Evolutionary conservation across 1,140 invertebrate species (phyloP), one percentile per base, ranked within the genome.

Genomic region (Ips typographus): DNA sequence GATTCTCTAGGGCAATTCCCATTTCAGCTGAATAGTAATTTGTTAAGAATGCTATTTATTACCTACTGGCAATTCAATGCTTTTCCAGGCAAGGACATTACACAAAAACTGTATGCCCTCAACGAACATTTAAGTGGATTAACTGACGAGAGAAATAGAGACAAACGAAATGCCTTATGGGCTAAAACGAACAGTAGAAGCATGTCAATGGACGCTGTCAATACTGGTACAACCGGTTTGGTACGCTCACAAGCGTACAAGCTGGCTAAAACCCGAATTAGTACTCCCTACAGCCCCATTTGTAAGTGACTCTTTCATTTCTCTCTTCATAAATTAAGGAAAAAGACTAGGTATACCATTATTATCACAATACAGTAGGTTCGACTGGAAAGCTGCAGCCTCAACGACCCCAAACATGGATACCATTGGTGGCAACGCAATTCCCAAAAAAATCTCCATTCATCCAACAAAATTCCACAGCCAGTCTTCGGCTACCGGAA

Each of bases 71-170:
- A 22, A 22, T 22, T 22, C 22, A 22, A 22, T 22, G 22, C 2
- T 41, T 56, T 82, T 83, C 37, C 74, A 89, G 88, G 89, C 47
- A 93, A 93, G 81, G 92, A 94, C 78, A 92, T 94, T 75, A 93
- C 91, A 1, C 88, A 91, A 73, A 94, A 94, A 80, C 81, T 94
- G 71, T 94, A 94, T 77, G 91, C 90, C 47, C 84, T 92, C 61
- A 92, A 91, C 77, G 91, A 93, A 77, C 86, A 88, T 70, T 80
- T 88, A 56, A 83, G 84, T 63, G 85, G 84, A 3, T 81, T 84
- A 37, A 80, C 72, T 5, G 79, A 76, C 2, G 81, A 83, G 41
- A 75, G 78, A 38, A 82, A 83, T 39, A 78, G 79, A 3, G 73
- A 74, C 1, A 77, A 77, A 53, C 75, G 80, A 4, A 78, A 82